Conservation (phyloP, 1,140 invertebrate species). For the Drosophila sp. region DNA sequence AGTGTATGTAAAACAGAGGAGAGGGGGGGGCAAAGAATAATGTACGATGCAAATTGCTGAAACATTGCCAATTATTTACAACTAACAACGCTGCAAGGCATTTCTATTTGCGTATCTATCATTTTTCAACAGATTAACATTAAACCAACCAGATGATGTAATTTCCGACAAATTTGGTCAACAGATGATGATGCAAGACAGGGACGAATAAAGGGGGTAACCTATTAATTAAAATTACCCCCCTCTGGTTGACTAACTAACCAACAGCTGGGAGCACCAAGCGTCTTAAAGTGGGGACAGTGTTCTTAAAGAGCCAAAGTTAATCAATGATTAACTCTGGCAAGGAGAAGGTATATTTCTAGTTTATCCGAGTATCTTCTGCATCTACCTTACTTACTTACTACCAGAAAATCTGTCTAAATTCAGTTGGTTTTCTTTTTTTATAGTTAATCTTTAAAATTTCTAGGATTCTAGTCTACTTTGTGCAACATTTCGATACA, state of each 20-base stretch:
- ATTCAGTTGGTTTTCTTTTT: too few relatives aligned
- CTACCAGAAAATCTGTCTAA: too few relatives aligned
- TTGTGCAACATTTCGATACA: too few relatives aligned
- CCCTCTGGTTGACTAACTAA: slow-evolving; percentile 7
- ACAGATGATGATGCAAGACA: slow-evolving; percentile 20
- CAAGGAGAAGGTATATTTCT: too few relatives aligned
- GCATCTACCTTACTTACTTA: too few relatives aligned
- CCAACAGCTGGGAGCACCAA: slow-evolving; percentile 11
- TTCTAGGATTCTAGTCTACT: too few relatives aligned
- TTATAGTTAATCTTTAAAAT: too few relatives aligned
- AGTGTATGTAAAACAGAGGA: slow-evolving; percentile 2
- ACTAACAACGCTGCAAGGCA: slow-evolving; percentile 7
- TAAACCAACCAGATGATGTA: slow-evolving; percentile 56
- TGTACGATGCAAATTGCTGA: slow-evolving; percentile 55
- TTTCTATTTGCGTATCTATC: slow-evolving; percentile 38
- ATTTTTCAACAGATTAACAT: slow-evolving; percentile 50
- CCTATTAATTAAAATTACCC: slow-evolving; percentile 16
- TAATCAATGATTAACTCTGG: too few relatives aligned
- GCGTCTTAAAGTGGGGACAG: neutral
- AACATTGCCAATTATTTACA: slow-evolving; percentile 71
- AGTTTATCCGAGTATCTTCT: too few relatives aligned
- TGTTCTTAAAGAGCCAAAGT: neutral
- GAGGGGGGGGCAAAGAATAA: neutral
- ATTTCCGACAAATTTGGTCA: slow-evolving; percentile 50
- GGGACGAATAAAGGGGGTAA: neutral